Percentiles rank a stretch among this genome's conserved stretches.
Evolutionary conservation across 2,888 invertebrate genomes (phyloP).

Genomic region (Spialia ferax): DNA sequence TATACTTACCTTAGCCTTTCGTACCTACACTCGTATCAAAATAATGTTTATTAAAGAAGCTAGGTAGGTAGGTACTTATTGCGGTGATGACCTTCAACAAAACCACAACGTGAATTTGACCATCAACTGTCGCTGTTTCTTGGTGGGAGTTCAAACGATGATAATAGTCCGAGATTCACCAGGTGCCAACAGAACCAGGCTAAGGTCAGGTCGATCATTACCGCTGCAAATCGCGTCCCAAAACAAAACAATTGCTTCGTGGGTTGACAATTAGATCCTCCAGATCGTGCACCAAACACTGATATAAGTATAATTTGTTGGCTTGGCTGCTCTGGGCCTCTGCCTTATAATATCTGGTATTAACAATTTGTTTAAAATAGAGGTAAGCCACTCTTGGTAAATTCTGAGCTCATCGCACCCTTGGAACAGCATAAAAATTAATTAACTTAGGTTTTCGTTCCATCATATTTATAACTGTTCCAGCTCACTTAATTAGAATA

Average conservation of each 20-base stretch:
- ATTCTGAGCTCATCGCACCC: neutral
- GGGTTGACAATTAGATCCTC: conserved; percentile 67
- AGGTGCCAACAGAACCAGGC: conserved; percentile 59
- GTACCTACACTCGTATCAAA: too few species aligned
- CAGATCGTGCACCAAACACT: conserved; percentile 20
- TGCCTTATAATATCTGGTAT: neutral
- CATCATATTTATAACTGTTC: neutral
- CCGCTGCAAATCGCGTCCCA: conserved; percentile 56
- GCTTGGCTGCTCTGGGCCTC: neutral
- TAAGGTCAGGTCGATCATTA: conserved; percentile 71
- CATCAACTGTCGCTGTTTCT: conserved; percentile 20
- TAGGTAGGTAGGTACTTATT: neutral
- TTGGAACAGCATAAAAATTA: neutral
- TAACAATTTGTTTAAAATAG: neutral
- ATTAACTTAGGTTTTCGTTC: neutral
- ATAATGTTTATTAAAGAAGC: neutral
- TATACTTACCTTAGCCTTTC: too few species aligned
- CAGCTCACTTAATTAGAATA: neutral
- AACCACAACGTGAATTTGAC: conserved; percentile 35
- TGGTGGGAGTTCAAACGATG: conserved; percentile 33
- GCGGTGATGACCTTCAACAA: conserved; percentile 26
- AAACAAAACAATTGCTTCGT: conserved; percentile 73
- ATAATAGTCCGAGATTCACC: conserved; percentile 38
- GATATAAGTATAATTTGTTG: neutral
- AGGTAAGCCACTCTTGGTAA: neutral